Conservation (phyloP, 2,888 invertebrate species). For the Cetonia aurata region DNA sequence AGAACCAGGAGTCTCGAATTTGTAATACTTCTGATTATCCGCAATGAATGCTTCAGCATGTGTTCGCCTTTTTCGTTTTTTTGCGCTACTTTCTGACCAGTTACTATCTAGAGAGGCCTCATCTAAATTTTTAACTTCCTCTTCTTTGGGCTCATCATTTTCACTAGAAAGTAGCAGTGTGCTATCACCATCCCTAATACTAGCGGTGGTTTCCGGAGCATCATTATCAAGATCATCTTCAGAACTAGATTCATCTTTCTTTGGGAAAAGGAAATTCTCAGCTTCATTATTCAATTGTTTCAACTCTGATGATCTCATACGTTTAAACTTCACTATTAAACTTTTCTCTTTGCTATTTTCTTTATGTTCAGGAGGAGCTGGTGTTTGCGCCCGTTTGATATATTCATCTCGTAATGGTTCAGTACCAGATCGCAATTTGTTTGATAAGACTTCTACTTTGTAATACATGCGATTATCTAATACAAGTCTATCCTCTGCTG, state of each 20-base stretch:
- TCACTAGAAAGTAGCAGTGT: conserved; percentile 53
- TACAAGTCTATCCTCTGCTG: conserved; percentile 70
- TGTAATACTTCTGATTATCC: conserved; percentile 73
- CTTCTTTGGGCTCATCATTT: conserved; percentile 46
- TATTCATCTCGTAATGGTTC: conserved; percentile 50
- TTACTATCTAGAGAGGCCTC: conserved; percentile 58
- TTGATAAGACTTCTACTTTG: conserved; percentile 79
- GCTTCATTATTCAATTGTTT: conserved; percentile 86
- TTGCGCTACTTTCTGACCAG: conserved; percentile 55
- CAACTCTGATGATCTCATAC: conserved; percentile 80
- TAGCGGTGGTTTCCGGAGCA: conserved; percentile 64
- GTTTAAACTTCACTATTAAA: conserved; percentile 81
- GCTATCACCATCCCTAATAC: conserved; percentile 50
- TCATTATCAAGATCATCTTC: conserved; percentile 70
- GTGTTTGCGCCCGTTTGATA: conserved; percentile 47
- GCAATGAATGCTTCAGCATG: conserved; percentile 72
- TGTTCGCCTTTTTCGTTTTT: conserved; percentile 66
- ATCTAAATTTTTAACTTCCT: conserved; percentile 44
- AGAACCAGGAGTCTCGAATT: conserved; percentile 67
- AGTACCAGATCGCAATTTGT: conserved; percentile 74
- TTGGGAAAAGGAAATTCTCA: conserved; percentile 88
- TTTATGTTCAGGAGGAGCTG: conserved; percentile 59
- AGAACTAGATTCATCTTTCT: conserved; percentile 72
- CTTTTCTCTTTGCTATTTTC: conserved; percentile 55
- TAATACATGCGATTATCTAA: conserved; percentile 73